Evolutionary conservation across 2,888 invertebrate species (phyloP).

Genomic region (Pristionchus exspectatus): DNA sequence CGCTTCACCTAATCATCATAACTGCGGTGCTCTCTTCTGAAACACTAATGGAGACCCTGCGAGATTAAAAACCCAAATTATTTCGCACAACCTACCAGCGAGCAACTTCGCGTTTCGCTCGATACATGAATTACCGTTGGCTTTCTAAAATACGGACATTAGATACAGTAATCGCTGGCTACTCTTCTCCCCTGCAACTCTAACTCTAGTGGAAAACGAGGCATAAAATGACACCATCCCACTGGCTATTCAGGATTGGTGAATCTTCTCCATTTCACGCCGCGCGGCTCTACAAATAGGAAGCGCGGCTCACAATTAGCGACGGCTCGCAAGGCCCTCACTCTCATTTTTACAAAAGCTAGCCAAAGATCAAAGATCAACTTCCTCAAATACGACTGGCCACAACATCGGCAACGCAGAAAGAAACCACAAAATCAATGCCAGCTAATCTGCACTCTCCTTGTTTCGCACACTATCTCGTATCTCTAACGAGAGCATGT

Average conservation of each 20-base stretch:
- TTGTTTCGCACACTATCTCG: constrained; percentile 9
- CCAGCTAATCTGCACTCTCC: background rate
- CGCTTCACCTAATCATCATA: background rate
- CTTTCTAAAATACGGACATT: background rate
- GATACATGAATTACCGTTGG: background rate
- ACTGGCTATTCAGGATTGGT: background rate
- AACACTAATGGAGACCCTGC: no score
- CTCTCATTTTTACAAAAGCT: background rate
- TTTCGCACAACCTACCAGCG: no score
- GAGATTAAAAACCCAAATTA: no score
- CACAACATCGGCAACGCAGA: background rate
- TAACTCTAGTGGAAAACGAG: background rate
- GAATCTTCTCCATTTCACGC: background rate
- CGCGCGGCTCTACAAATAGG: background rate
- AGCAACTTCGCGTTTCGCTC: background rate
- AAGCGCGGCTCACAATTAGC: background rate
- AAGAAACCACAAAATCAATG: constrained; percentile 7
- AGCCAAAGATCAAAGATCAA: background rate
- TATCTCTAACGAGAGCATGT: background rate
- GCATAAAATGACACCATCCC: constrained; percentile 18
- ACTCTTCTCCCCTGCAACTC: background rate
- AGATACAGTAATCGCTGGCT: no score
- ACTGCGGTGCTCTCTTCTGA: no score
- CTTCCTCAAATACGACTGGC: background rate
- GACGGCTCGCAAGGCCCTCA: background rate